Conservation (phyloP, 1,140 invertebrate genomes). For the Leptopilina clavipes region DNA sequence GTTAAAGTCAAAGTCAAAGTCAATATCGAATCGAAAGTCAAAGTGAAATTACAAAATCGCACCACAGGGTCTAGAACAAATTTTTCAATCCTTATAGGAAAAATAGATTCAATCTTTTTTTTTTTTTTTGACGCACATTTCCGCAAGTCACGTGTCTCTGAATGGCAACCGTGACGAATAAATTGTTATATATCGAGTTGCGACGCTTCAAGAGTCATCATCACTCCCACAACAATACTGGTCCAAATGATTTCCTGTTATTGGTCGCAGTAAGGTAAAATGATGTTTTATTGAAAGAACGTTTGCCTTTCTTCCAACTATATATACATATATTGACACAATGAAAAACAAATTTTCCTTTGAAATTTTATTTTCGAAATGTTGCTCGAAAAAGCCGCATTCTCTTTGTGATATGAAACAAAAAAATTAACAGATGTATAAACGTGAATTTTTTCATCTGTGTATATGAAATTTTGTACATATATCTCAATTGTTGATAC, state of each 20-base stretch:
- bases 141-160: constrained; percentile 52
- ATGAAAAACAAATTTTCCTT: neutral
- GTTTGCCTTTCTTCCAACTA: neutral
- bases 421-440: too few species aligned
- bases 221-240: constrained; percentile 53
- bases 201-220: constrained; percentile 37
- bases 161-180: constrained; percentile 41
- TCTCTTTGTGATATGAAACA: too few species aligned
- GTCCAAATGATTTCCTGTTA: constrained; percentile 50
- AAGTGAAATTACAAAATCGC: too few species aligned
- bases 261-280: constrained; percentile 6
- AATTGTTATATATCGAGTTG: constrained; percentile 41
- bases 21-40: too few species aligned
- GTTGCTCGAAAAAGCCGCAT: too few species aligned
- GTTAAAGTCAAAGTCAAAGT: too few species aligned
- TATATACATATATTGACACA: too few species aligned
- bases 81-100: neutral
- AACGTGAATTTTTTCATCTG: too few species aligned
- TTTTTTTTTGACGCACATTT: constrained; percentile 46
- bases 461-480: neutral
- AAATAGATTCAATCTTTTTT: too few species aligned
- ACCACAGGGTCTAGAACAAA: too few species aligned
- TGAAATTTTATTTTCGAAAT: neutral
- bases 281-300: neutral
- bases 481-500: neutral